Evolutionary conservation across 2,113 vertebrate species (phyloP), one percentile per base, ranked within the genome.

Genomic region (Megaceryle maxima): DNA sequence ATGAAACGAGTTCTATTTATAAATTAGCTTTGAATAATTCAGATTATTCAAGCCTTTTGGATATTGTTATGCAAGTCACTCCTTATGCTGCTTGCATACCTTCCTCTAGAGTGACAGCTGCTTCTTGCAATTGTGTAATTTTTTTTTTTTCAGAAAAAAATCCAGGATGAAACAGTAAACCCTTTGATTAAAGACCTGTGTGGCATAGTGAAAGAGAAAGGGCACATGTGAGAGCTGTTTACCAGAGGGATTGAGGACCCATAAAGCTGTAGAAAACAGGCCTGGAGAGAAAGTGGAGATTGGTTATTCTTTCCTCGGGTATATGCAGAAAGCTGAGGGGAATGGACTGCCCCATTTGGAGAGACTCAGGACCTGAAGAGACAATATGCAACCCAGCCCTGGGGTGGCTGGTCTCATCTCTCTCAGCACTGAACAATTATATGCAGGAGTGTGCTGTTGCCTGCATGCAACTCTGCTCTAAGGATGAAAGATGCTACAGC

Each of bases 371-470:
- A n/a, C 44, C 21, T 70, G 19, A 81, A 18, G 3, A 75, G 13
- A n/a, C 14, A 0, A 1, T 5, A 20, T 7, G 10, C 17, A 72
- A 12, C 3, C 1, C 0, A 20, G 1, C 13, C 64, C 31, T 66
- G 44, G 20, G 3, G 2, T 33, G 29, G 4, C 19, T 67, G 29
- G 1, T 39, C 33, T 74, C 29, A 2, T 59, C 16, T 74, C 31
- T 29, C 14, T 25, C 20, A 69, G 10, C 21, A 5, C 41, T 21
- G 9, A 3, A 7, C 4, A 6, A 11, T 35, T 33, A 7, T 9
- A 35, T 26, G 15, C 14, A 16, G 19, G 16, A 11, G 4, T 43
- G 6, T 10, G 18, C 31, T 79, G 18, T 37, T 85, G 41, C 28
- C 44, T 35, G 11, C 0, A 0, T 13, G 19, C 25, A 86, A 22